Evolutionary conservation across 2,113 vertebrate species (phyloP).

Genomic region (Xiphophorus maculatus): DNA sequence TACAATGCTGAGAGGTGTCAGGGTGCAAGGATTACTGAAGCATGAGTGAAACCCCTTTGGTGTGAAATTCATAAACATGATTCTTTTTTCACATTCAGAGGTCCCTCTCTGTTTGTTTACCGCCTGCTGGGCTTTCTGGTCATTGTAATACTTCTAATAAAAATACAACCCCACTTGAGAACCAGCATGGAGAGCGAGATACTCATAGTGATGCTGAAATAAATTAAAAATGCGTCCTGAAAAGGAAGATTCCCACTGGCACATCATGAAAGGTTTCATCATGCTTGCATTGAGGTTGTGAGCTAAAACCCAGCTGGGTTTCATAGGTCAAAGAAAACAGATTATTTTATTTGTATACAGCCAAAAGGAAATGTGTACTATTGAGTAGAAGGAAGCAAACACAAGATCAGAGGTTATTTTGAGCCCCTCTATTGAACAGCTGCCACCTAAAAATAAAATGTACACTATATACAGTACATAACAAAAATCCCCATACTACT

Average conservation of each 20-base stretch:
- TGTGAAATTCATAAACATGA: conserved; percentile 19
- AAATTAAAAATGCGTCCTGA: conserved; percentile 26
- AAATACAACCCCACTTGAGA: conserved; percentile 11
- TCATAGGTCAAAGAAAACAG: conserved; percentile 4
- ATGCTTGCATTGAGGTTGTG: conserved; percentile 22
- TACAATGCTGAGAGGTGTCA: conserved; percentile 44
- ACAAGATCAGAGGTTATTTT: neutral
- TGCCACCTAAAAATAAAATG: conserved; percentile 12
- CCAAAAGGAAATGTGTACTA: neutral
- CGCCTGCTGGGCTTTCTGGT: neutral
- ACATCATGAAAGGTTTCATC: conserved; percentile 15
- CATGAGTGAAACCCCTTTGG: conserved; percentile 33
- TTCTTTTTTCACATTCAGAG: neutral
- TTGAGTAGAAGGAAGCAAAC: neutral
- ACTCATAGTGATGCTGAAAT: conserved; percentile 11
- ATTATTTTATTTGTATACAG: conserved; percentile 1
- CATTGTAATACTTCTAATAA: neutral
- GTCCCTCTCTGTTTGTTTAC: conserved; percentile 1
- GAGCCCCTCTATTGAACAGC: conserved; percentile 2
- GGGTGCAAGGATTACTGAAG: conserved; percentile 57
- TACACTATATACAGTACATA: neutral
- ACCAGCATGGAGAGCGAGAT: conserved; percentile 3
- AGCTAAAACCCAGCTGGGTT: conserved; percentile 15
- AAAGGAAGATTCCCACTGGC: conserved; percentile 20
- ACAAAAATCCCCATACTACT: no score